Conservation (phyloP, 2,797 vertebrate genomes). For the Buceros bicornis region DNA sequence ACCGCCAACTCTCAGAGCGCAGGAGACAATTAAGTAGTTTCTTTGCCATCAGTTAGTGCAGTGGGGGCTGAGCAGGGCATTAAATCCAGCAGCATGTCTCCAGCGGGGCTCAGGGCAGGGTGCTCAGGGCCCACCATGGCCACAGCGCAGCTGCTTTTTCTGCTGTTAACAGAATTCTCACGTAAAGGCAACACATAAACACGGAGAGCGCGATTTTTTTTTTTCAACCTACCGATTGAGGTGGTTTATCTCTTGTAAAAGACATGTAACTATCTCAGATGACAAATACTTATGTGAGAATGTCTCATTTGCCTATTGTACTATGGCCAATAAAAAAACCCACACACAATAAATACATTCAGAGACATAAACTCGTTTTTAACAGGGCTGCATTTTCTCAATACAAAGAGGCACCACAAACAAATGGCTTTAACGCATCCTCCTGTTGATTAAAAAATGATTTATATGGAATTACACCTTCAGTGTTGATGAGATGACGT, state of each 20-base stretch:
- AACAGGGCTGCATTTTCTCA: not conserved
- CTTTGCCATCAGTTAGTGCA: not conserved
- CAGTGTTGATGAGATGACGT: not conserved
- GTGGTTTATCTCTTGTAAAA: not conserved
- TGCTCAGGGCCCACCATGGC: not conserved
- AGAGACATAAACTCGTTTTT: not conserved
- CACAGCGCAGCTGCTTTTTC: rapidly evolving
- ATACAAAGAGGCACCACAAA: not conserved
- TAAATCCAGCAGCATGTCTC: no score
- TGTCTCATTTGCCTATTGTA: not conserved
- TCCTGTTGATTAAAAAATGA: slow-evolving; percentile 8
- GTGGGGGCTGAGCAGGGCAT: not conserved
- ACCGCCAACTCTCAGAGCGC: not conserved
- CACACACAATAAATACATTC: not conserved
- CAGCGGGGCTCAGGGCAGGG: not conserved
- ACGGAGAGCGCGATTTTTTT: not conserved
- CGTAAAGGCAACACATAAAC: not conserved
- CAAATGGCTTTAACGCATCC: not conserved
- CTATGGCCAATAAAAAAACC: not conserved
- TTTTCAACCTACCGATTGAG: not conserved
- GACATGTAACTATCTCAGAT: not conserved
- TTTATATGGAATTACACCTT: not conserved
- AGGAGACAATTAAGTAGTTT: not conserved
- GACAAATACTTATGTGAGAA: not conserved
- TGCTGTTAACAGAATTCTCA: not conserved